Base-by-base conservation (phyloP, 2,113 vertebrate species). In the Peromyscus californicus region DNA sequence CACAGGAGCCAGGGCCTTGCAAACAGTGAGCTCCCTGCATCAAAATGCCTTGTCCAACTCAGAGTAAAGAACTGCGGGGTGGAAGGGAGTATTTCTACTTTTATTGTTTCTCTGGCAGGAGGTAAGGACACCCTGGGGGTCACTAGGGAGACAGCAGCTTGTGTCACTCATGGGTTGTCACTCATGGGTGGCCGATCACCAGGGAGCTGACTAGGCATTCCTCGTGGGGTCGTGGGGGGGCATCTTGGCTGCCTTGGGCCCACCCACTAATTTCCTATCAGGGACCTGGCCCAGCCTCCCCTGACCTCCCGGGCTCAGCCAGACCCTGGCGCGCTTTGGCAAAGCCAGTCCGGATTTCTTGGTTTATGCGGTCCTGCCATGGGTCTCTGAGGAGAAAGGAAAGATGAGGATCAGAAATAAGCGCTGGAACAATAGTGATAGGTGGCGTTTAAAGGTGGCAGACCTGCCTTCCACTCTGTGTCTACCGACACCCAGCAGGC, bases 271-370 rank as follows among this genome's bases (percentile, higher is more conserved):
- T 69, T 36, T 69, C 65, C 61, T 3, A 61, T 95, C 69, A 87
- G 78, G 89, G 57, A 45, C 3, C 0, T 2, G 42, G 17, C 4
- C 0, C 59, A 24, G 59, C 76, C 69, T 63, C 15, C 5, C 69
- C 82, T 2, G 24, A 54, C 39, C 75, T 42, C 59, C 5, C 0
- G 8, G 94, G 76, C 36, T 67, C 63, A 0, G 39, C 80, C 0
- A 1, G 0, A 61, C 98, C 95, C 82, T 98, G 98, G 90, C 98
- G 98, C 70, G 98, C 99, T 97, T 98, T 98, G 51, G 97, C 99
- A 98, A 99, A 99, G 93, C 98, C 98, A n/a, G 74, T 86, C 98
- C 98, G 99, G 97, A 99, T 99, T 98, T 99, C 99, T 84, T 99
- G 98, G 29, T 99, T 99, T 98, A 99, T 98, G 90, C 98, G 97